Evolutionary conservation across 1,140 invertebrate species (phyloP).

Genomic region (Ostrea edulis): DNA sequence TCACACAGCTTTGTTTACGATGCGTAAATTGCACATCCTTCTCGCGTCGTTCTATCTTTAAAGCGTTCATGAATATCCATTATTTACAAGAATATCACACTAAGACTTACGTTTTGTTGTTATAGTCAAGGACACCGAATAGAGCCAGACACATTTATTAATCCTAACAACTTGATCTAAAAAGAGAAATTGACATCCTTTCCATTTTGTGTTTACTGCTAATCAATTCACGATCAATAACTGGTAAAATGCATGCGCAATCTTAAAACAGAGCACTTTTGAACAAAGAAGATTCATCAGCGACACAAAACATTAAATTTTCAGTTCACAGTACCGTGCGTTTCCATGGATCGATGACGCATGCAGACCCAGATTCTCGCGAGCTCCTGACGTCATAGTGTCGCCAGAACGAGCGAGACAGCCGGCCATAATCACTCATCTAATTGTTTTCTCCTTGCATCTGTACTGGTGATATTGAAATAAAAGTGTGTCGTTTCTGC

Average conservation of each 20-base stretch:
- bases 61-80: constrained; percentile 9
- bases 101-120: not conserved
- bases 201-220: constrained; percentile 28
- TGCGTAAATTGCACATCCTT: constrained; percentile 20
- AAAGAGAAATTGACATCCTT: constrained; percentile 28
- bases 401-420: constrained; percentile 24
- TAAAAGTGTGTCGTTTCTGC: not conserved
- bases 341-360: constrained; percentile 35
- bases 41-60: not conserved
- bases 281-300: constrained; percentile 26
- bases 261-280: constrained; percentile 25
- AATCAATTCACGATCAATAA: constrained; percentile 26
- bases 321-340: constrained; percentile 35
- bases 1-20: constrained; percentile 19
- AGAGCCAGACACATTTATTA: not conserved
- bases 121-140: not conserved
- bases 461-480: not conserved
- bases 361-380: constrained; percentile 28
- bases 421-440: constrained; percentile 2
- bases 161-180: not conserved
- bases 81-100: constrained; percentile 9
- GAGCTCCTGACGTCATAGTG: constrained; percentile 26
- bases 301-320: constrained; percentile 36
- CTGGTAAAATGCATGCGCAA: constrained; percentile 32
- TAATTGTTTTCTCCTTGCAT: constrained; percentile 3